These are phyloP conservation scores for Drosophila antonietae DNA, from an alignment of 2,888 invertebrate species.

Conservation along the genomic window DNA sequence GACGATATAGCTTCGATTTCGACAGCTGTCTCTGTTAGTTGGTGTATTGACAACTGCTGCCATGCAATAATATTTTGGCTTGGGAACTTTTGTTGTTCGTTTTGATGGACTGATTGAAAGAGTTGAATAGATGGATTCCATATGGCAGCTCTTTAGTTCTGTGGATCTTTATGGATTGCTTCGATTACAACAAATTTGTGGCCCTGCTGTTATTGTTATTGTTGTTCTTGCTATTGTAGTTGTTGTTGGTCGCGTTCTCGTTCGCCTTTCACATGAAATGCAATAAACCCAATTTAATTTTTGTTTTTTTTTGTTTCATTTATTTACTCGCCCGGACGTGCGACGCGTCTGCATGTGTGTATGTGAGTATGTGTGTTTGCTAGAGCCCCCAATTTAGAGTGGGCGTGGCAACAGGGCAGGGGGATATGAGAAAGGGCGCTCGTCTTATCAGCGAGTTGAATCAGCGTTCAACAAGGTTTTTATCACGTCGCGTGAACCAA, in stretches of 20 bases:
- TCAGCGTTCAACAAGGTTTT: constrained; percentile 60
- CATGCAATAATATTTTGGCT: not conserved
- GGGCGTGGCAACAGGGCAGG: not conserved
- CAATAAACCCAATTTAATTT: constrained; percentile 77
- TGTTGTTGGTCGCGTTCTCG: constrained; percentile 31
- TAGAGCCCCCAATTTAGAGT: constrained; percentile 15
- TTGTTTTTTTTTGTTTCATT: constrained; percentile 73
- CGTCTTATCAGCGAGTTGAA: constrained; percentile 61
- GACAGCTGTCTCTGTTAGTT: not conserved
- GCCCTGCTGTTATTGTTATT: constrained; percentile 15
- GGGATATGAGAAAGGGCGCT: not conserved
- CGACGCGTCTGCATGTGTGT: constrained; percentile 5
- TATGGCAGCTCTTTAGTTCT: constrained; percentile 38
- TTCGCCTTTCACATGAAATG: constrained; percentile 77
- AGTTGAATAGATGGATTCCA: constrained; percentile 35
- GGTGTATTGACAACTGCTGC: constrained; percentile 8
- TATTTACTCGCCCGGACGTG: constrained; percentile 68
- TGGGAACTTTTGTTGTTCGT: not conserved
- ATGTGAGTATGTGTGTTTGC: not conserved
- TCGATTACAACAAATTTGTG: constrained; percentile 29
- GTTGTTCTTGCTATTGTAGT: constrained; percentile 11
- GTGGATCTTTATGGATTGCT: constrained; percentile 42
- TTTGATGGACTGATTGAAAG: constrained; percentile 37
- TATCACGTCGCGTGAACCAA: constrained; percentile 62
- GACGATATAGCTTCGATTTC: too few species aligned